Conservation (phyloP, 2,797 vertebrate species). For the Spinibarbus caldwelli region DNA sequence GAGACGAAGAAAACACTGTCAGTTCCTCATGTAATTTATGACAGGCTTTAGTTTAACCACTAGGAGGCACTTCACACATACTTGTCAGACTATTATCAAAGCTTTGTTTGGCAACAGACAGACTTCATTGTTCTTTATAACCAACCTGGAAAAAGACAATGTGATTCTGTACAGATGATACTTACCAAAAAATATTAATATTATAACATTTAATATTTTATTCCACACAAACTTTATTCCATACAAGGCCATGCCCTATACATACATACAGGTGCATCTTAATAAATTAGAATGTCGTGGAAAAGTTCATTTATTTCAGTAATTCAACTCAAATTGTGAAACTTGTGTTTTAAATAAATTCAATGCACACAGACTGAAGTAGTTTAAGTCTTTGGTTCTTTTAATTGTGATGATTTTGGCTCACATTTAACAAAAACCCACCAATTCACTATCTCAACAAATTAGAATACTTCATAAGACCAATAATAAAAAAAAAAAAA, state of each 20-base stretch:
- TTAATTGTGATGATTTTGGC: too few relatives aligned
- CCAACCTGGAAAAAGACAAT: neutral
- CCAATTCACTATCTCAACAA: too few relatives aligned
- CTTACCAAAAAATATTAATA: neutral
- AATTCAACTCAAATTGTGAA: too few relatives aligned
- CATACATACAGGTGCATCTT: too few relatives aligned
- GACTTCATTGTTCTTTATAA: neutral
- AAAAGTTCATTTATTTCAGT: too few relatives aligned
- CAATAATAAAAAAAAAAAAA: too few relatives aligned
- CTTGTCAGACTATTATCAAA: neutral
- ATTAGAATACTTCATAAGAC: too few relatives aligned
- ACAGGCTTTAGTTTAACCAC: constrained; percentile 20
- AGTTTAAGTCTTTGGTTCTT: too few relatives aligned
- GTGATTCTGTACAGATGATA: neutral
- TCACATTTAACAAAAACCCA: too few relatives aligned
- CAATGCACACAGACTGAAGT: too few relatives aligned
- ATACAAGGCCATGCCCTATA: neutral
- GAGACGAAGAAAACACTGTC: neutral
- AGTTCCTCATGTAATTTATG: neutral
- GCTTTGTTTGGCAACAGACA: neutral
- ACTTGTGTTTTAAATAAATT: too few relatives aligned
- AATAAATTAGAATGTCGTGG: too few relatives aligned
- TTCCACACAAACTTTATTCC: neutral
- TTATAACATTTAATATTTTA: neutral
- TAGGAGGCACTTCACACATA: constrained; percentile 17